Evolutionary conservation across 2,888 invertebrate genomes (phyloP).

Genomic region (Yponomeuta evonymella): DNA sequence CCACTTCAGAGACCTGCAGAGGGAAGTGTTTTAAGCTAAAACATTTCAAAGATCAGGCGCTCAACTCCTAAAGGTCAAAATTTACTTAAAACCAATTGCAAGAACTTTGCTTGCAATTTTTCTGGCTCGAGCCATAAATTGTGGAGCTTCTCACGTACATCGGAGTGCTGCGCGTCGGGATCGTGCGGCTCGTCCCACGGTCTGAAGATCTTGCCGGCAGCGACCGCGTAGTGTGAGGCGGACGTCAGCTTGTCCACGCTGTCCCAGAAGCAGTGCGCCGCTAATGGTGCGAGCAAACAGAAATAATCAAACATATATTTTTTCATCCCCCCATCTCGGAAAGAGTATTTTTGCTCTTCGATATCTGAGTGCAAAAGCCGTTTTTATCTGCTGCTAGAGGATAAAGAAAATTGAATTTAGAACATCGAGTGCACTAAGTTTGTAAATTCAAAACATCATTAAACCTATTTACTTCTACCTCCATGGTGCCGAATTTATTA

Average conservation of each 20-base stretch:
- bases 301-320: not conserved
- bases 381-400: too few species aligned
- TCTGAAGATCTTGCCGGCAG: slow-evolving; percentile 20
- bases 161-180: slow-evolving; percentile 15
- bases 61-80: not conserved
- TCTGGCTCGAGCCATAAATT: not conserved
- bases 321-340: not conserved
- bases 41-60: not conserved
- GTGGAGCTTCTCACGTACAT: slow-evolving; percentile 11
- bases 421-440: too few species aligned
- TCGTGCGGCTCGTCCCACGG: slow-evolving; percentile 16
- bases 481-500: too few species aligned
- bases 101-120: not conserved
- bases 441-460: too few species aligned
- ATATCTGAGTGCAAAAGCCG: too few species aligned
- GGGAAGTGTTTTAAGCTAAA: not conserved
- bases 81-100: too few species aligned
- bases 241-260: slow-evolving; percentile 7
- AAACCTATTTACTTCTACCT: too few species aligned
- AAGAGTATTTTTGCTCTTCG: too few species aligned
- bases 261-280: slow-evolving; percentile 61
- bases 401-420: too few species aligned
- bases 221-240: slow-evolving; percentile 15
- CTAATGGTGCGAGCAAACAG: slow-evolving; percentile 25
- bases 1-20: slow-evolving; percentile 37